Evolutionary conservation across 2,113 vertebrate species (phyloP), one percentile per base, ranked within the genome.

Genomic region (Callocephalon fimbriatum): DNA sequence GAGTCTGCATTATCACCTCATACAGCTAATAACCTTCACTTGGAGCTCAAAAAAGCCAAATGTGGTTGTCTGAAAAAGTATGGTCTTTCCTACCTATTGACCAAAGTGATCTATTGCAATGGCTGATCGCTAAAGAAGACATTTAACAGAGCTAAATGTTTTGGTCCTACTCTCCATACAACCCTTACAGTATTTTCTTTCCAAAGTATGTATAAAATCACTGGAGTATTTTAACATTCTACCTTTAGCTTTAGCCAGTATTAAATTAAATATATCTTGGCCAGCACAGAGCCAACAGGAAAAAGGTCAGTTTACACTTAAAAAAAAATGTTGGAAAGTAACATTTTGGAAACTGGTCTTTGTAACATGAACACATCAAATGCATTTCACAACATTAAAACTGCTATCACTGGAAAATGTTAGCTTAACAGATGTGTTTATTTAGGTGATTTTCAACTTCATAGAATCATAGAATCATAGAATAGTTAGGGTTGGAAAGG

Each of bases 281-380:
- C 77, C 56, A 92, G 81, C 62, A 37, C 76, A 93, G 48, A 95
- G 35, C 59, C 70, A 93, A 92, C n/a, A 94, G 53, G 91, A 97
- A 96, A 90, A 94, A 91, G 51, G 83, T 94, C 68, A 86, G 66
- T 95, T 97, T 96, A 95, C 81, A 63, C 62, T 75, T 73, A 15
- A 87, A 76, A 70, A 93, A 89, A 89, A 90, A 70, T 51, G 29
- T 66, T 84, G 73, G 90, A 91, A 84, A 95, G 73, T 62, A 92
- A 73, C 40, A 9, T 91, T 92, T 81, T 97, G 85, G 80, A 73
- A 95, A 73, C 86, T 94, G 83, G 73, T 88, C 77, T 97, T 97
- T 97, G 79, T 97, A 96, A 96, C 65, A 85, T 23, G 91, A 97
- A 82, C 42, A 94, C 83, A 95, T 93, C 70, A 96, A 96, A 95